These are phyloP conservation scores for Drosophila arawakana DNA, from an alignment of 1,140 invertebrate species.

Conservation along the genomic window DNA sequence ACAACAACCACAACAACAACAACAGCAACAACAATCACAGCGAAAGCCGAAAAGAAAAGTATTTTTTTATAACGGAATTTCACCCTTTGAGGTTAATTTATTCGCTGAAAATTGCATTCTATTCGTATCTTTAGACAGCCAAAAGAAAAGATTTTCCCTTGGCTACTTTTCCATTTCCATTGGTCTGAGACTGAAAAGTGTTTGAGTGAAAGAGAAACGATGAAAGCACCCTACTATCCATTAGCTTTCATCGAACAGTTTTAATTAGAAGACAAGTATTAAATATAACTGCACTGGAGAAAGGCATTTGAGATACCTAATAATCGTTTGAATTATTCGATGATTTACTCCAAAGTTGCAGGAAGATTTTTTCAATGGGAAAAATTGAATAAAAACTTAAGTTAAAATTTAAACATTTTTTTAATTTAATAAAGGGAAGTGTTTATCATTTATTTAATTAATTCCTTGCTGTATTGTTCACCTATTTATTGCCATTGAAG, in stretches of 20 bases:
- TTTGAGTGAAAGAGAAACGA: background rate
- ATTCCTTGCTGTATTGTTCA: too few relatives aligned
- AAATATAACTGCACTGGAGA: too few relatives aligned
- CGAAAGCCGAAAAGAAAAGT: background rate
- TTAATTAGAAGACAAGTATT: background rate
- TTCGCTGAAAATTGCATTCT: constrained; percentile 7
- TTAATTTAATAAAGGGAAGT: too few relatives aligned
- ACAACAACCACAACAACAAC: background rate
- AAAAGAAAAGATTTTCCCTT: background rate
- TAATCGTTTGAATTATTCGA: too few relatives aligned
- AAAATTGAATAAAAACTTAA: too few relatives aligned
- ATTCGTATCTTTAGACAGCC: background rate
- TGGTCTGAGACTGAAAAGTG: background rate
- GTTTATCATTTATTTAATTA: too few relatives aligned
- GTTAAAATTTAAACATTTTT: too few relatives aligned
- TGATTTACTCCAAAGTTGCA: too few relatives aligned
- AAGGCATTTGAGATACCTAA: too few relatives aligned
- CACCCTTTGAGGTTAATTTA: constrained; percentile 12
- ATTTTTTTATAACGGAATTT: background rate
- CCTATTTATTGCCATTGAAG: too few relatives aligned
- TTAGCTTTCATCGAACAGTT: background rate
- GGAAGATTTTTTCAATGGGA: too few relatives aligned
- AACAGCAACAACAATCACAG: background rate
- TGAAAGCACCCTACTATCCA: background rate
- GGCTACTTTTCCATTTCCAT: constrained; percentile 3